phyloP scores from a whole-genome alignment of 2,797 vertebrate species.

The Enteromius viviparus region DNA sequence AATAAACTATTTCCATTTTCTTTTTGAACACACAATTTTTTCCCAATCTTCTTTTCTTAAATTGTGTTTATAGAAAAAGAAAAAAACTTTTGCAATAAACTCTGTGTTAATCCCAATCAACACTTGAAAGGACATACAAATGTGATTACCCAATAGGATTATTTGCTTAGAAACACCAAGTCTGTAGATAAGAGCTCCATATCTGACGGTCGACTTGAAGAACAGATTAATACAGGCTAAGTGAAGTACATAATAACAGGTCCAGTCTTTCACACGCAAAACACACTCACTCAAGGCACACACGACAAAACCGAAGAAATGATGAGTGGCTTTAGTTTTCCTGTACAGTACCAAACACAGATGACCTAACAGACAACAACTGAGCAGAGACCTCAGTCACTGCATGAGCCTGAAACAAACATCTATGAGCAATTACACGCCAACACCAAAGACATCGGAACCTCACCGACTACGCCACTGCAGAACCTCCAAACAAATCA shows the following conservation, averaged over 20 bases:
- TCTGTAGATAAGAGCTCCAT: constrained; percentile 15
- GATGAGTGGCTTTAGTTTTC: constrained; percentile 38
- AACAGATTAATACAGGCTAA: background rate
- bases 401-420: constrained; percentile 10
- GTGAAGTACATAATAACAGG: constrained; percentile 10
- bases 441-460: background rate
- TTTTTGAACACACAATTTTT: background rate
- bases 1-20: background rate
- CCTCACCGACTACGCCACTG: constrained; percentile 4
- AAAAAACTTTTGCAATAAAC: background rate
- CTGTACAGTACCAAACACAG: constrained; percentile 27
- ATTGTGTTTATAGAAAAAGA: background rate
- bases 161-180: constrained; percentile 26
- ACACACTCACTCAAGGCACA: constrained; percentile 34
- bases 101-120: constrained; percentile 9
- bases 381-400: constrained; percentile 13
- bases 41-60: background rate
- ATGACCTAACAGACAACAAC: constrained; percentile 15
- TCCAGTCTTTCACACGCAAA: background rate
- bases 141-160: background rate
- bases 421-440: background rate
- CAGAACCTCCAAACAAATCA: constrained; percentile 3
- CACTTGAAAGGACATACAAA: constrained; percentile 18
- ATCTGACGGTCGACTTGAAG: background rate
- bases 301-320: constrained; percentile 26